Evolutionary conservation across 2,113 vertebrate genomes (phyloP).

Genomic region (Lampris megalopsis): DNA sequence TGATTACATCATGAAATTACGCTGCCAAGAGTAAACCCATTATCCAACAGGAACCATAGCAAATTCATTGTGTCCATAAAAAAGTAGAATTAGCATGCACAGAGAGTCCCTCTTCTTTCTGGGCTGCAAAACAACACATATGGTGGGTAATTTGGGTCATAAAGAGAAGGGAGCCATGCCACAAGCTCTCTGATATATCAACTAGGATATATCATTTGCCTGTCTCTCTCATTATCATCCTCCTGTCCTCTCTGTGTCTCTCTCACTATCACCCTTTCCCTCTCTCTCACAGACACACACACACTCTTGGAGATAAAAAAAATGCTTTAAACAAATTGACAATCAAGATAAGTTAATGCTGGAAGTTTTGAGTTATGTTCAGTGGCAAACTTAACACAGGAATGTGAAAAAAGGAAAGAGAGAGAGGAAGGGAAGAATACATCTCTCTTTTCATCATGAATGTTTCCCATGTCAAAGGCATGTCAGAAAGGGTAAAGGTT

Average conservation of each 20-base stretch:
- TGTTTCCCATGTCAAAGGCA: slow-evolving; percentile 15
- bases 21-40: slow-evolving; percentile 23
- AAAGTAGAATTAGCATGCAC: slow-evolving; percentile 14
- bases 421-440: background rate
- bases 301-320: background rate
- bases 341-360: background rate
- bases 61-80: slow-evolving; percentile 21
- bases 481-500: slow-evolving; percentile 35
- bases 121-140: slow-evolving; percentile 11
- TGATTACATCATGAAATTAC: slow-evolving; percentile 20
- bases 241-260: background rate
- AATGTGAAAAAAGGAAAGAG: background rate
- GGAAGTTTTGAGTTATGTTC: too few relatives aligned
- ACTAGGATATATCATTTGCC: background rate
- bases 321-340: background rate
- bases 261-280: background rate
- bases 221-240: background rate
- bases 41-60: background rate
- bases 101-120: slow-evolving; percentile 12
- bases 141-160: slow-evolving; percentile 26
- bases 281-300: background rate
- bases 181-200: background rate
- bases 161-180: slow-evolving; percentile 7
- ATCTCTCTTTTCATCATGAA: background rate
- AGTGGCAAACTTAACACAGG: background rate